Percentiles rank a stretch among this genome's conserved stretches.
phyloP scores from a whole-genome alignment of 2,113 vertebrate species.

The Cyphomyrus discorhynchus region DNA sequence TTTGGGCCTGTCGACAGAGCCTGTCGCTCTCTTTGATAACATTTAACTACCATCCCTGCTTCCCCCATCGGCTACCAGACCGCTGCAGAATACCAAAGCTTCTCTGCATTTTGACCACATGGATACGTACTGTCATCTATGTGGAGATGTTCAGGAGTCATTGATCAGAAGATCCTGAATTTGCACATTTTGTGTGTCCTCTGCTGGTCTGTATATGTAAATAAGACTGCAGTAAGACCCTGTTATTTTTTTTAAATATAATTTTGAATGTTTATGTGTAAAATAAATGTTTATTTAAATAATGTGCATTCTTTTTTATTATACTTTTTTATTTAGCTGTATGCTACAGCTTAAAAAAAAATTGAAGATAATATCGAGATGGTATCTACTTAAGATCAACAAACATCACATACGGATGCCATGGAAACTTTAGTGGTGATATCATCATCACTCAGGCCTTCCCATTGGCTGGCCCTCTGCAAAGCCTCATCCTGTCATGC shows the following conservation, averaged over 20 bases:
- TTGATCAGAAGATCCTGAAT: slow-evolving; percentile 27
- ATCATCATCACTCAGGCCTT: background rate
- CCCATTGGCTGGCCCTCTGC: background rate
- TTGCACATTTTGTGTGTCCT: slow-evolving; percentile 32
- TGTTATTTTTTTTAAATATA: background rate
- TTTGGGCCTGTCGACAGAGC: background rate
- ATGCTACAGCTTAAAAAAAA: background rate
- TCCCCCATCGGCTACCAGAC: background rate
- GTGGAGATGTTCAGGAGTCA: slow-evolving; percentile 41
- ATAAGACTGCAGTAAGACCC: slow-evolving; percentile 31
- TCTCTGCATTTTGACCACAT: slow-evolving; percentile 54
- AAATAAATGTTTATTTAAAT: background rate
- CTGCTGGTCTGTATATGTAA: slow-evolving; percentile 33
- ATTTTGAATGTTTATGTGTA: background rate
- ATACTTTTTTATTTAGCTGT: background rate
- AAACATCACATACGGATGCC: background rate
- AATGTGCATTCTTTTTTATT: background rate
- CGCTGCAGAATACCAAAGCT: slow-evolving; percentile 54
- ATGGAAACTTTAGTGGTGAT: background rate
- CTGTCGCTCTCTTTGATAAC: background rate
- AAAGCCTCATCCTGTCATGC: background rate
- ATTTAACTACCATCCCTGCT: background rate
- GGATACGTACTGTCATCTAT: slow-evolving; percentile 58
- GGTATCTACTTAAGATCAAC: background rate
- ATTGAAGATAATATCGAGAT: background rate